Percentiles rank a stretch among this genome's conserved stretches.
Evolutionary conservation across 2,888 invertebrate genomes (phyloP).

Genomic region (Dolomedes plantarius): DNA sequence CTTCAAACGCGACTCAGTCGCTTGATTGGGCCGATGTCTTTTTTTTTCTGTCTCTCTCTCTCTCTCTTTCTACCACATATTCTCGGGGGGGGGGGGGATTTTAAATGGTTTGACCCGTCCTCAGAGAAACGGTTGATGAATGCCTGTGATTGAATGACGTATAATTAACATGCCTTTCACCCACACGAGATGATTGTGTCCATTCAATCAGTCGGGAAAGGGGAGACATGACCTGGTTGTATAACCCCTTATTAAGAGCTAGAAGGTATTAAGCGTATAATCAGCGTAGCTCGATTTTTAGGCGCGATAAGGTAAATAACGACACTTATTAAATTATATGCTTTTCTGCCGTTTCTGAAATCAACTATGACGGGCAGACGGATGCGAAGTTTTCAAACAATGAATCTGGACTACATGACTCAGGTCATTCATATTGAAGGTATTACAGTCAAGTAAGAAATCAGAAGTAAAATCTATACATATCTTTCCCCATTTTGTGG

Average conservation of each 20-base stretch:
- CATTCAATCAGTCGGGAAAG: too few relatives aligned
- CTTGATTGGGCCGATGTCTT: not conserved
- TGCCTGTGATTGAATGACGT: not conserved
- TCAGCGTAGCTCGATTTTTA: not conserved
- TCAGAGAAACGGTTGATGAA: not conserved
- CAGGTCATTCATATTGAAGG: too few relatives aligned
- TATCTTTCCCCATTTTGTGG: too few relatives aligned
- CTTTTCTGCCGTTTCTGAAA: not conserved
- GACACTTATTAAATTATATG: not conserved
- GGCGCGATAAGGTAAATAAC: not conserved
- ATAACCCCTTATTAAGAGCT: not conserved
- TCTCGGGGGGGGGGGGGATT: not conserved
- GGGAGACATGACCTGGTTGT: not conserved
- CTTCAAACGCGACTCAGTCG: not conserved
- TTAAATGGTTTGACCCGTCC: conserved; percentile 9
- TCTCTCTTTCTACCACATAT: not conserved
- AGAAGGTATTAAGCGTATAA: not conserved
- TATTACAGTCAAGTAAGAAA: too few relatives aligned
- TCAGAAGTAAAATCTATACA: too few relatives aligned
- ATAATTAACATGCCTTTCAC: not conserved
- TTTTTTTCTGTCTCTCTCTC: not conserved
- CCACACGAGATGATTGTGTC: conserved; percentile 6
- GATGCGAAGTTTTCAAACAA: too few relatives aligned
- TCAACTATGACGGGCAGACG: not conserved
- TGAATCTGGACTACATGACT: too few relatives aligned